Evolutionary conservation across 1,140 invertebrate genomes (phyloP).

Genomic region (Cyclina sinensis): DNA sequence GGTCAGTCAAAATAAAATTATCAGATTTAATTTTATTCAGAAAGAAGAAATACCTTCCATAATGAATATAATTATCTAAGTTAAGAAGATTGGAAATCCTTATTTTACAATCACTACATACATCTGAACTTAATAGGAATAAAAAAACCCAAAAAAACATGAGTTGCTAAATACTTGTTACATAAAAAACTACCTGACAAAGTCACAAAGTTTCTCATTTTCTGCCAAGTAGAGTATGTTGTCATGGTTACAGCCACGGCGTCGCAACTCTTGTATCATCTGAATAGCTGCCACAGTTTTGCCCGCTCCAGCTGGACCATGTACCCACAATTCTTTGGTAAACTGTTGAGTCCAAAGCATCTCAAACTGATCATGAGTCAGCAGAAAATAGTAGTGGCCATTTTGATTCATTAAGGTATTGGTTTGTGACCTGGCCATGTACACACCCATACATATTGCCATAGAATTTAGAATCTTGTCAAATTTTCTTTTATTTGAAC

Average conservation of each 20-base stretch:
- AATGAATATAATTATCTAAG: too few species aligned
- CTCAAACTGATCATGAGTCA: slow-evolving; percentile 83
- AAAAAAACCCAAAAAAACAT: too few species aligned
- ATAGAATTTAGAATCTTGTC: slow-evolving; percentile 71
- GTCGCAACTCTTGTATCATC: slow-evolving; percentile 76
- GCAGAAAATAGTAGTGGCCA: slow-evolving; percentile 74
- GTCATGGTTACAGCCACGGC: slow-evolving; percentile 69
- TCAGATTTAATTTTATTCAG: too few species aligned
- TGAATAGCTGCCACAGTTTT: slow-evolving; percentile 81
- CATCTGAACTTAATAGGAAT: too few species aligned
- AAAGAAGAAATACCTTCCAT: too few species aligned
- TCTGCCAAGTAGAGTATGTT: slow-evolving; percentile 80
- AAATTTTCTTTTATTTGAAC: slow-evolving; percentile 69
- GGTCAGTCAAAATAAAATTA: too few species aligned
- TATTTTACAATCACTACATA: too few species aligned
- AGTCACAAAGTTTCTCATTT: slow-evolving; percentile 79
- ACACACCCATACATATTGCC: slow-evolving; percentile 75
- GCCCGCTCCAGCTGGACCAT: slow-evolving; percentile 79
- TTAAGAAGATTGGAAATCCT: too few species aligned
- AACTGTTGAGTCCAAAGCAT: slow-evolving; percentile 80
- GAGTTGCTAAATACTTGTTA: too few species aligned
- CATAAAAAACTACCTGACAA: slow-evolving; percentile 73
- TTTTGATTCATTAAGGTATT: slow-evolving; percentile 53
- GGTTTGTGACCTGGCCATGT: slow-evolving; percentile 70
- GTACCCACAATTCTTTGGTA: slow-evolving; percentile 81